These are phyloP conservation scores for Mesorhabditis spiculigera DNA, from an alignment of 2,888 invertebrate genomes.

Conservation along the genomic window DNA sequence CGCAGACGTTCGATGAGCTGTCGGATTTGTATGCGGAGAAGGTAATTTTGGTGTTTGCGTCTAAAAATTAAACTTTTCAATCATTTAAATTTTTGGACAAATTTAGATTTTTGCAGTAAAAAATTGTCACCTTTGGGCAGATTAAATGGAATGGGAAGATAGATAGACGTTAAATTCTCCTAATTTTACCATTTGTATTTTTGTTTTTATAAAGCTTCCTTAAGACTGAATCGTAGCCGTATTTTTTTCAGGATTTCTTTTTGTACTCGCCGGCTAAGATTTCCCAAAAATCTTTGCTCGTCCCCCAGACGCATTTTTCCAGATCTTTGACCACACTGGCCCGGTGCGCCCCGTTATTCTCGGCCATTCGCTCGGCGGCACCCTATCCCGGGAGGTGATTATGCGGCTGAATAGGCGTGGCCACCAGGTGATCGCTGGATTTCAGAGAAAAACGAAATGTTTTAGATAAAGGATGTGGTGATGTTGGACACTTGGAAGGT, in stretches of 20 bases:
- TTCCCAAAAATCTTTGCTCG: neutral
- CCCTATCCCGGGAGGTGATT: constrained; percentile 43
- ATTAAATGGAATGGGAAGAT: no score
- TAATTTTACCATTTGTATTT: no score
- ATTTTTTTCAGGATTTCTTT: neutral
- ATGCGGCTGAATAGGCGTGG: constrained; percentile 27
- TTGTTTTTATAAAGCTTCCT: no score
- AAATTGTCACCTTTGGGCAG: no score
- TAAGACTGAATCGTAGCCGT: neutral
- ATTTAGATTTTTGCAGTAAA: neutral
- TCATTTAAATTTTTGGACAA: neutral
- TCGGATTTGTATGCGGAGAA: constrained; percentile 41
- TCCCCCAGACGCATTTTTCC: neutral
- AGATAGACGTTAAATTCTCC: no score
- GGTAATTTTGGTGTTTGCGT: constrained; percentile 19
- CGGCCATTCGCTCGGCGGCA: constrained; percentile 54
- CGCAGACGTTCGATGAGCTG: constrained; percentile 35
- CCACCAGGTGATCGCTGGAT: constrained; percentile 19
- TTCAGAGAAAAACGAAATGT: neutral
- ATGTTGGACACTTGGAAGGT: constrained; percentile 15
- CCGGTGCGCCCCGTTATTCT: constrained; percentile 33
- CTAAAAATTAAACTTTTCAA: constrained; percentile 8
- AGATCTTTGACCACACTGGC: constrained; percentile 36
- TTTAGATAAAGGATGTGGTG: constrained; percentile 15
- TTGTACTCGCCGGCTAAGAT: no score